Evolutionary conservation across 2,797 vertebrate genomes (phyloP).

Genomic region (Leucoraja ocellata): DNA sequence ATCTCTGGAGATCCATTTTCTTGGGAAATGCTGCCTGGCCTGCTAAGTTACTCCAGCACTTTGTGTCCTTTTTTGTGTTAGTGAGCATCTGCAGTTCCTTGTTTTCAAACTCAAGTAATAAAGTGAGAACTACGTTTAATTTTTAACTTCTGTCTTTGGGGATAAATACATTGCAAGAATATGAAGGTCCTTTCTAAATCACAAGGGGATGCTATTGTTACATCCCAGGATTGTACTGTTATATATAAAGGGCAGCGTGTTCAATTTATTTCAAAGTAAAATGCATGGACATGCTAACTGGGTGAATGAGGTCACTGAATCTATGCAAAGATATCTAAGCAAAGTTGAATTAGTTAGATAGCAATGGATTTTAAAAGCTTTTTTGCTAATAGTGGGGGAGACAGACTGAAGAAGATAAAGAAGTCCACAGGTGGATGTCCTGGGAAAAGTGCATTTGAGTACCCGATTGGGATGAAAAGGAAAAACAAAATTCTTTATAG

Average conservation of each 20-base stretch:
- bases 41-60: too few relatives aligned
- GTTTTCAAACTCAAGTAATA: too few relatives aligned
- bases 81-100: too few relatives aligned
- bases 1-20: too few relatives aligned
- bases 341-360: neutral
- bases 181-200: neutral
- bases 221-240: neutral
- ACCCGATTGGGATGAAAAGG: neutral
- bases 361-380: conserved; percentile 16
- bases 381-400: neutral
- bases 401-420: neutral
- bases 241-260: neutral
- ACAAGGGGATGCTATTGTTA: neutral
- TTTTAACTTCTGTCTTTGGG: neutral
- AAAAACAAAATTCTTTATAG: neutral
- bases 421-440: neutral
- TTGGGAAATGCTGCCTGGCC: too few relatives aligned
- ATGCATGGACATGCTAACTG: neutral
- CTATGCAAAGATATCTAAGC: neutral
- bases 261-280: neutral
- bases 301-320: neutral
- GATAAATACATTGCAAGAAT: neutral
- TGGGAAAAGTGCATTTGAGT: neutral
- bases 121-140: too few relatives aligned
- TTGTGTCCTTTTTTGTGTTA: too few relatives aligned